phyloP scores from a whole-genome alignment of 2,113 vertebrate species.

The Carassius auratus region DNA sequence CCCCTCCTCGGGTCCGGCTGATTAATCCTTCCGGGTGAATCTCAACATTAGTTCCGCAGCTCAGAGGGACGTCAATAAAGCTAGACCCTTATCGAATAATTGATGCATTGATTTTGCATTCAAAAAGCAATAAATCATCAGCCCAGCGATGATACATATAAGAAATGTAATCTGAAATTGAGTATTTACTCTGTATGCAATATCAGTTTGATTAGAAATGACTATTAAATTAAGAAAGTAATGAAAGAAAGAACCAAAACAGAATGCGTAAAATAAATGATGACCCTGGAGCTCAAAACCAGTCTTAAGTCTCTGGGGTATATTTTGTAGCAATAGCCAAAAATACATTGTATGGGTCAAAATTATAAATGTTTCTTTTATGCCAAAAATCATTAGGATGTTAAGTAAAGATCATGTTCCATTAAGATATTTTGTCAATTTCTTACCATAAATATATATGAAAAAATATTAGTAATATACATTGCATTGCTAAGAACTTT shows the following conservation, averaged over 20 bases:
- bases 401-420: no score
- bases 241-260: not conserved
- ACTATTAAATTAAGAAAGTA: not conserved
- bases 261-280: not conserved
- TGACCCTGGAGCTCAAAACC: no score
- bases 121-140: not conserved
- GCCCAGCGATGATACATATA: not conserved
- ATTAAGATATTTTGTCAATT: no score
- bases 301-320: no score
- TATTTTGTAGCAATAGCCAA: no score
- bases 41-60: constrained; percentile 27
- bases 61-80: not conserved
- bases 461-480: no score
- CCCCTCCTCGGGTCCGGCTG: not conserved
- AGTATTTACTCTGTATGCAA: not conserved
- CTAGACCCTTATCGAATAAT: not conserved
- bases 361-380: no score
- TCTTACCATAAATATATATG: no score
- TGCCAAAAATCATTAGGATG: no score
- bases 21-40: constrained; percentile 34
- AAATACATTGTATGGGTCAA: no score
- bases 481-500: no score
- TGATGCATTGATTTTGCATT: not conserved
- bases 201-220: no score
- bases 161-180: not conserved